These are phyloP conservation scores for Brotula barbata DNA, from an alignment of 2,797 vertebrate genomes.

Conservation along the genomic window DNA sequence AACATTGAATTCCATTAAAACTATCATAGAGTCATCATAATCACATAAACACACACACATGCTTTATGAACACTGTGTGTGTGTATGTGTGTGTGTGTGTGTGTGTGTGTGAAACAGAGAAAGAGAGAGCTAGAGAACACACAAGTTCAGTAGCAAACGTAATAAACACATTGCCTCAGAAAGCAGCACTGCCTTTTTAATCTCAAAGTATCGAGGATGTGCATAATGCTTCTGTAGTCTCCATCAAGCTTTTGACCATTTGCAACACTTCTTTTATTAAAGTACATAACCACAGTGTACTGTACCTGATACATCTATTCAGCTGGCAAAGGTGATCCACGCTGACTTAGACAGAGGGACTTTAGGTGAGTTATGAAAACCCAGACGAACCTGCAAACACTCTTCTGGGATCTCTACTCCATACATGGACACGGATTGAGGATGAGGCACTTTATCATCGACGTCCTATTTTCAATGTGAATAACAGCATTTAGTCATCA, in stretches of 20 bases:
- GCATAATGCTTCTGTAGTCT: background rate
- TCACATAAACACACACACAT: constrained; percentile 41
- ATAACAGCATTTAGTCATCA: constrained; percentile 36
- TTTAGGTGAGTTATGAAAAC: constrained; percentile 26
- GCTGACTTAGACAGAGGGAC: constrained; percentile 35
- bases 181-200: constrained; percentile 10
- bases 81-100: background rate
- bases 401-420: constrained; percentile 19
- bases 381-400: constrained; percentile 17
- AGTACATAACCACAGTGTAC: no score
- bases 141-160: no score
- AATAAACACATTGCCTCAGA: background rate
- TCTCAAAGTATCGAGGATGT: constrained; percentile 1
- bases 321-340: constrained; percentile 30
- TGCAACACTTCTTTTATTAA: no score
- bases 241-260: background rate
- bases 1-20: constrained; percentile 27
- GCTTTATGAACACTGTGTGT: constrained; percentile 13
- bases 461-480: constrained; percentile 36
- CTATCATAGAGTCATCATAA: constrained; percentile 41
- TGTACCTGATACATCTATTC: constrained; percentile 6
- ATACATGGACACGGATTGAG: constrained; percentile 48
- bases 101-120: background rate
- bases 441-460: constrained; percentile 41
- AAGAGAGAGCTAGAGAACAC: no score